A percentile compares a stretch with the other conserved stretches of the same genome.
Conservation (phyloP, 2,797 vertebrate genomes). For the Arnoldichthys spilopterus region DNA sequence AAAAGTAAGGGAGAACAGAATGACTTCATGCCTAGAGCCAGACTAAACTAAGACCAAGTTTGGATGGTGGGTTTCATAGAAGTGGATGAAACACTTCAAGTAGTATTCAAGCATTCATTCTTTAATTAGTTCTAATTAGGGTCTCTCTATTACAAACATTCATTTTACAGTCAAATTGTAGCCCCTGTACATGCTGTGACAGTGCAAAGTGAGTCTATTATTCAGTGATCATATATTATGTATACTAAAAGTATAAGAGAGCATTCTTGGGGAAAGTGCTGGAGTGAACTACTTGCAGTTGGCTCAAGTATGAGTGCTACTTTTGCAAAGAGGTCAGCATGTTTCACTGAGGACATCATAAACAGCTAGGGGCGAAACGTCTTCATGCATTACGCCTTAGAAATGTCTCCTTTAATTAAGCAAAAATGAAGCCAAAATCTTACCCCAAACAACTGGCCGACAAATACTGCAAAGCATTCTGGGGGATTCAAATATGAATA, state of each 20-base stretch:
- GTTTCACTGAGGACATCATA: constrained; percentile 16
- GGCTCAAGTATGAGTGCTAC: background rate
- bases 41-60: too few species aligned
- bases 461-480: constrained; percentile 3
- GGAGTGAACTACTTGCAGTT: background rate
- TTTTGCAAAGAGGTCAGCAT: constrained; percentile 19
- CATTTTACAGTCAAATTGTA: background rate
- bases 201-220: background rate
- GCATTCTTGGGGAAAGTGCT: background rate
- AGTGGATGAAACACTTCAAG: background rate
- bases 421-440: constrained; percentile 8
- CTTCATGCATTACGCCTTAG: background rate
- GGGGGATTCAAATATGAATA: background rate
- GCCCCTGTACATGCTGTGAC: background rate
- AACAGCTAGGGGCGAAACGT: constrained; percentile 16
- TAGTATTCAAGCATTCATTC: background rate
- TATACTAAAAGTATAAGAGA: background rate
- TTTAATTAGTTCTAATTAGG: background rate
- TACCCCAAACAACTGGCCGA: background rate
- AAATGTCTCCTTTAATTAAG: constrained; percentile 27
- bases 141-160: background rate
- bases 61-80: too few species aligned
- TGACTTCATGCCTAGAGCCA: too few species aligned
- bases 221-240: constrained; percentile 16
- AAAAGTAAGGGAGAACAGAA: too few species aligned